A percentile compares a stretch with the other conserved stretches of the same genome.
phyloP scores from a whole-genome alignment of 2,888 invertebrate species.

The Brachypalpus laphriformis region DNA sequence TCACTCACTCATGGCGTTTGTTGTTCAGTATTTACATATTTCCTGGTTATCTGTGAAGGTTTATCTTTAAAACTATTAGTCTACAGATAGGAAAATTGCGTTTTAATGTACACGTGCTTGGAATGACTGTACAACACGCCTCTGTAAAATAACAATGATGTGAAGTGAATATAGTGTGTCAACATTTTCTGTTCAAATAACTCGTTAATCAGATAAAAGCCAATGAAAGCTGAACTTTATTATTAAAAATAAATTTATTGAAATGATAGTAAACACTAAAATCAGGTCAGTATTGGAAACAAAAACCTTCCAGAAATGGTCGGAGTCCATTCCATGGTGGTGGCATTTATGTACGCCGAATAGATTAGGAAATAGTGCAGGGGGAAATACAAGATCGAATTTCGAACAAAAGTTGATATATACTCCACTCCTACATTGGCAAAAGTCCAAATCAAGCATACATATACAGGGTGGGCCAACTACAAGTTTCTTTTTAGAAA shows the following conservation, averaged over 20 bases:
- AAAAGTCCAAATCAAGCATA: too few relatives aligned
- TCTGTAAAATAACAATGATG: not conserved
- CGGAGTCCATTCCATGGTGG: too few relatives aligned
- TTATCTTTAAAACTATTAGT: slow-evolving; percentile 1
- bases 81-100: not conserved
- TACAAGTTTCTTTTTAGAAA: too few relatives aligned
- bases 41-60: slow-evolving; percentile 18
- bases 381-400: too few relatives aligned
- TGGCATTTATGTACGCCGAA: too few relatives aligned
- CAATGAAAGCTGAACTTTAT: not conserved
- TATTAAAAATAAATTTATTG: not conserved
- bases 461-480: too few relatives aligned
- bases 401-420: too few relatives aligned
- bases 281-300: not conserved
- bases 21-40: not conserved
- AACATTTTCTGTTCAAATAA: not conserved
- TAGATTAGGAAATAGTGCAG: too few relatives aligned
- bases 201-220: not conserved
- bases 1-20: not conserved
- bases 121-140: not conserved
- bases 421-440: too few relatives aligned
- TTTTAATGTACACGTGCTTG: not conserved
- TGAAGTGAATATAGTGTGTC: not conserved
- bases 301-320: too few relatives aligned
- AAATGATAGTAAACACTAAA: not conserved